Evolutionary conservation across 2,113 vertebrate genomes (phyloP).

Genomic region (Callocephalon fimbriatum): DNA sequence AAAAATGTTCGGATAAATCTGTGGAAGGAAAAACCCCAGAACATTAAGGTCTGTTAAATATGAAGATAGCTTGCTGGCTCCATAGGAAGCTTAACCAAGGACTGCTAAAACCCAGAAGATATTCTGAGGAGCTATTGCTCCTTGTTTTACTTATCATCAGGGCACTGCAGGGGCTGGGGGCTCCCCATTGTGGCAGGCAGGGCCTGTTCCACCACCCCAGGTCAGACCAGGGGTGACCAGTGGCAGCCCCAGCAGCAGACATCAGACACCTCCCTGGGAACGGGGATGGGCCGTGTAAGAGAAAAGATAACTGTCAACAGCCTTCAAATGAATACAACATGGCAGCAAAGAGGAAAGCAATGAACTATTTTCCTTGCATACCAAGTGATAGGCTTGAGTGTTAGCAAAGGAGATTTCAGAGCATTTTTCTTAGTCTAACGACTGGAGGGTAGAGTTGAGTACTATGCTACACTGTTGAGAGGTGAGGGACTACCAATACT

Average conservation of each 20-base stretch:
- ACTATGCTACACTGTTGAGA: accelerated
- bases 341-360: background rate
- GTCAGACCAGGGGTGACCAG: background rate
- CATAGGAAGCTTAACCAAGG: background rate
- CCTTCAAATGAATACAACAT: background rate
- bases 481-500: background rate
- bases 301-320: background rate
- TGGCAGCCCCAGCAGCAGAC: background rate
- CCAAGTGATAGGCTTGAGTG: background rate
- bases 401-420: background rate
- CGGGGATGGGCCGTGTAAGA: background rate
- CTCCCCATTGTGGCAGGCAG: background rate
- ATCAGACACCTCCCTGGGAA: background rate
- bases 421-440: background rate
- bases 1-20: background rate
- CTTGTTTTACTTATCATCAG: background rate
- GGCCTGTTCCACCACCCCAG: too few species aligned
- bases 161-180: accelerated
- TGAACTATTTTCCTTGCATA: background rate
- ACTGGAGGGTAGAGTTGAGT: background rate
- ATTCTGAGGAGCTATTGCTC: background rate
- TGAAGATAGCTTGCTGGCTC: background rate
- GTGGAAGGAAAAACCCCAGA: background rate
- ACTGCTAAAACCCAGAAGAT: background rate
- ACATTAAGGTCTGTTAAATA: background rate